Base-by-base conservation (phyloP, 2,797 vertebrate genomes). In the Heliangelus exortis region DNA sequence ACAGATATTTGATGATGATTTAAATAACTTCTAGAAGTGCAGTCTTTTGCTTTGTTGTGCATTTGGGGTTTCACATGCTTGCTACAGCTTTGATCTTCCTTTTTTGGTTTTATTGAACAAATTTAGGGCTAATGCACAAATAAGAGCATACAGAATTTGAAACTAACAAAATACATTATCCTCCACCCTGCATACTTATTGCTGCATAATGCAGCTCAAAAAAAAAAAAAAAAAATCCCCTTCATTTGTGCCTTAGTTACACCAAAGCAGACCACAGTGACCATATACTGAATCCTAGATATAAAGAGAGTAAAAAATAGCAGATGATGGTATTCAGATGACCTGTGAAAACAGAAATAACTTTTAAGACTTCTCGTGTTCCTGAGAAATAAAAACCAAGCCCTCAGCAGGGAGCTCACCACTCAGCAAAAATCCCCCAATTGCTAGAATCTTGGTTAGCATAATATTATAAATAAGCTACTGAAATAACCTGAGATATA, bases 261-360 rank as follows among this genome's bases (percentile, higher is more conserved):
- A 82, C 14, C 25, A 50, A 28, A 28, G 16, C 4, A 89, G 79
- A 80, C 47, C 58, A 36, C 79, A 78, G 48, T 18, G 68, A 48
- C 34, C 34, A 36, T 25, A 48, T 9, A n/a, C 62, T 53, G 45
- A 73, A 66, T 10, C 21, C 22, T 8, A 54, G 62, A 50, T 29
- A 22, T 6, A 36, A 63, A 50, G 81, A 50, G 34, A 39, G 86
- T 20, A 54, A 80, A 87, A 96, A 92, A 87, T 53, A 95, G 71
- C 83, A 91, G 65, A 51, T 78, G 79, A 92, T 93, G 83, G 85
- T 93, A 81, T 75, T 93, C 81, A 72, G 50, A 72, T 86, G 90
- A 92, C 77, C 69, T 50, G 45, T 43, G 90, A 72, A 88, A 94
- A 91, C 83, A 91, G 77, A 96, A 85, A 86, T 87, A 72, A 74